Conservation (phyloP, 2,888 invertebrate genomes). For the Neoitamus cyanurus region DNA sequence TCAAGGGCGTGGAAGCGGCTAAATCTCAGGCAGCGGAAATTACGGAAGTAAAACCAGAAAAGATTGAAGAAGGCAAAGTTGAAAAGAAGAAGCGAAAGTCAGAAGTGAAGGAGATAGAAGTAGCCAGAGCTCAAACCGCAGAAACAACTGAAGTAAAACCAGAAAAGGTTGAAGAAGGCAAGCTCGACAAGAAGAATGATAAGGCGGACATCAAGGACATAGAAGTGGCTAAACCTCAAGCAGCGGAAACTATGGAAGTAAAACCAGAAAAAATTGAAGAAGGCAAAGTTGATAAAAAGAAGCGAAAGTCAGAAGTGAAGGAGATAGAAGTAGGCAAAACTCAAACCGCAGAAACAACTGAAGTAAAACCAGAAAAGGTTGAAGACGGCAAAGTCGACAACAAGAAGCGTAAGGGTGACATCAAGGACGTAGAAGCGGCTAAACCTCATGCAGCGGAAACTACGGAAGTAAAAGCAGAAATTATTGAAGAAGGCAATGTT, state of each 20-base stretch:
- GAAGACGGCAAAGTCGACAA: constrained; percentile 20
- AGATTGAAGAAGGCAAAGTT: constrained; percentile 44
- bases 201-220: background rate
- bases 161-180: constrained; percentile 44
- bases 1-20: too few relatives aligned
- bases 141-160: too few relatives aligned
- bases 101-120: too few relatives aligned
- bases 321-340: background rate
- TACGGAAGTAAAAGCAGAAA: background rate
- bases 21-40: background rate
- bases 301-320: background rate
- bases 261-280: too few relatives aligned
- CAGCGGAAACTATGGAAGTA: background rate
- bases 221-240: too few relatives aligned
- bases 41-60: constrained; percentile 46
- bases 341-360: background rate
- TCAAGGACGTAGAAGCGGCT: constrained; percentile 36
- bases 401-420: background rate
- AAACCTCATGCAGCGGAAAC: background rate
- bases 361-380: background rate
- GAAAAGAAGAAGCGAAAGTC: background rate
- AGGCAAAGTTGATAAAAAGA: background rate
- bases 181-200: background rate
- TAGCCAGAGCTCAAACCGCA: too few relatives aligned
- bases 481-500: constrained; percentile 14